These are phyloP conservation scores for Zoroaster sp. DNA, from an alignment of 53 echinoderm and acorn worm species.

Conservation along the genomic window DNA sequence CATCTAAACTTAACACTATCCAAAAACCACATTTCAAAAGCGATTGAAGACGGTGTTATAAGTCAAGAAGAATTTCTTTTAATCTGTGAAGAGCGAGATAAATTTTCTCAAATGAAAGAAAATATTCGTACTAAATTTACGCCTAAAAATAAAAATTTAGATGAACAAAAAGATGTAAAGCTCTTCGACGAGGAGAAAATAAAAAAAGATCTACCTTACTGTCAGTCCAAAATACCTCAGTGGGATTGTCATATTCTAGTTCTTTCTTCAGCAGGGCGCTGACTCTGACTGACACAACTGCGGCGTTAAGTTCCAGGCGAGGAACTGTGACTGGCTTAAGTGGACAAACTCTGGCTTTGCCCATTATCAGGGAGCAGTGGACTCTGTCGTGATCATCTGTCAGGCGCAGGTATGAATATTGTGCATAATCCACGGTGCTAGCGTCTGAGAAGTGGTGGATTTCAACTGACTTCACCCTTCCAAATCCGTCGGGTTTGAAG, in stretches of 20 bases:
- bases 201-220: slow-evolving; percentile 54
- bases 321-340: slow-evolving; percentile 55
- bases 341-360: slow-evolving; percentile 57
- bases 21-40: no score
- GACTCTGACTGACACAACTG: slow-evolving; percentile 27
- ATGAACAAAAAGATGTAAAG: no score
- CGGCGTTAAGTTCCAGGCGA: slow-evolving; percentile 47
- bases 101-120: no score
- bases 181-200: no score
- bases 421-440: slow-evolving; percentile 56
- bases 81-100: no score
- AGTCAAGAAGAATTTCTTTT: no score
- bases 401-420: slow-evolving; percentile 56
- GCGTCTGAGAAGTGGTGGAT: slow-evolving; percentile 63
- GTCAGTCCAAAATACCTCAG: slow-evolving; percentile 62
- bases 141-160: no score
- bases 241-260: not conserved
- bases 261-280: slow-evolving; percentile 31
- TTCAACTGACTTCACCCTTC: not conserved
- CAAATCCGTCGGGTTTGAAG: slow-evolving; percentile 41
- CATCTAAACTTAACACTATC: no score
- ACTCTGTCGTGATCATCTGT: slow-evolving; percentile 33
- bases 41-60: no score
- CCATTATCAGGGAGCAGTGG: slow-evolving; percentile 53
- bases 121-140: no score